Conservation (phyloP, 2,113 vertebrate genomes). For the Cyprinodon variegatus region DNA sequence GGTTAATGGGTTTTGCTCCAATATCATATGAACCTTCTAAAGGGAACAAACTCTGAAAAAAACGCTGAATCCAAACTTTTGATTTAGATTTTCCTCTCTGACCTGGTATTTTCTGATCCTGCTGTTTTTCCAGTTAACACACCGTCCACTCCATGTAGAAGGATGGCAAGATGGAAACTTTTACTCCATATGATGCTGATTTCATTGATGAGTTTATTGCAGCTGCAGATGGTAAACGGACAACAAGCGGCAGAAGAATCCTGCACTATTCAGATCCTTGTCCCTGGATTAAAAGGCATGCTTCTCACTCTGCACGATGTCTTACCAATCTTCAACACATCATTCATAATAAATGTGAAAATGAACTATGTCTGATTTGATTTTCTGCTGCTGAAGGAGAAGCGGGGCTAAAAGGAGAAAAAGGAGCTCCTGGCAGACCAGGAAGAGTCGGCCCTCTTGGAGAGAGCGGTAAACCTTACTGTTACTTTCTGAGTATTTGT, state of each 20-base stretch:
- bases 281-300: conserved; percentile 97
- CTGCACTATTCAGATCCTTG: conserved; percentile 95
- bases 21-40: neutral
- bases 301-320: neutral
- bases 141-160: conserved; percentile 72
- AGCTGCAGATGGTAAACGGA: conserved; percentile 77
- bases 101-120: conserved; percentile 1
- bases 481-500: neutral
- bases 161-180: conserved; percentile 83
- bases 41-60: neutral
- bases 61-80: neutral
- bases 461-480: conserved; percentile 83
- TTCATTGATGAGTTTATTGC: conserved; percentile 83
- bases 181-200: conserved; percentile 76
- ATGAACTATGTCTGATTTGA: neutral
- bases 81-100: neutral
- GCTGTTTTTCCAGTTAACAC: conserved; percentile 50
- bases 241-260: conserved; percentile 89
- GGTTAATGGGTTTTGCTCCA: neutral
- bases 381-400: conserved; percentile 81
- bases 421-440: conserved; percentile 90
- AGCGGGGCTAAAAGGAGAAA: conserved; percentile 90
- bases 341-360: neutral
- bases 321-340: neutral
- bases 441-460: conserved; percentile 93